Evolutionary conservation across 2,888 invertebrate species (phyloP), one percentile per base, ranked within the genome.

Genomic region (Theretra japonica): DNA sequence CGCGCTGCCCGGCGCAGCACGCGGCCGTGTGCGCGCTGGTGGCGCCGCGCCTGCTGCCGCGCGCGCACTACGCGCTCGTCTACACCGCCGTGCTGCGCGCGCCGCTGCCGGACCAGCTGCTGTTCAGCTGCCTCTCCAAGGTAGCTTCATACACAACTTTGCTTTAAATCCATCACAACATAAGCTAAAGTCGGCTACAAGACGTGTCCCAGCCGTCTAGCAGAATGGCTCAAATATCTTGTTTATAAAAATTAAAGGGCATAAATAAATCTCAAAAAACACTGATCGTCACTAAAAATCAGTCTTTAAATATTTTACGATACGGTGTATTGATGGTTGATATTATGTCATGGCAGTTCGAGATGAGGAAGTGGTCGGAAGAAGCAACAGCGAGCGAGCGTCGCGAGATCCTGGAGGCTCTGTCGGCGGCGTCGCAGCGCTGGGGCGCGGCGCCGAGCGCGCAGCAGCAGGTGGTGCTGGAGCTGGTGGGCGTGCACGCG

Each of bases 101-200:
- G 3, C 70, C 72, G 11, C 80, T 88, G 48, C 86, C 89, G 0
- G 78, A 86, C 19, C 86, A 90, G 60, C 82, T 83, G 0, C 73
- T 83, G 11, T 93, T 93, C 79, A 93, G 93, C 77, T 89, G 86
- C 71, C 76, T 94, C 5, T 92, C 92, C 5, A 91, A 89, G 88
- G 93, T 93, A 25, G n/a, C n/a, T n/a, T 48, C 19, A 1, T 7
- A 19, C 25, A 5, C 33, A 8, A 33, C 33, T 7, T 33, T 33
- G 1, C 33, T 33, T 33, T 33, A 33, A 33, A 33, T 33, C 7
- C 33, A 33, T 1, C 7, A 7, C 7, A 33, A 33, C 33, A 7
- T 33, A 33, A 33, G 0, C 33, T 7, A 33, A 33, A 33, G 6
- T 7, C 8, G 6, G 7, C 8, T 33, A 33, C 6, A 7, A 7